These are phyloP conservation scores for Aricia agestis DNA, from an alignment of 1,140 invertebrate genomes.

Conservation along the genomic window DNA sequence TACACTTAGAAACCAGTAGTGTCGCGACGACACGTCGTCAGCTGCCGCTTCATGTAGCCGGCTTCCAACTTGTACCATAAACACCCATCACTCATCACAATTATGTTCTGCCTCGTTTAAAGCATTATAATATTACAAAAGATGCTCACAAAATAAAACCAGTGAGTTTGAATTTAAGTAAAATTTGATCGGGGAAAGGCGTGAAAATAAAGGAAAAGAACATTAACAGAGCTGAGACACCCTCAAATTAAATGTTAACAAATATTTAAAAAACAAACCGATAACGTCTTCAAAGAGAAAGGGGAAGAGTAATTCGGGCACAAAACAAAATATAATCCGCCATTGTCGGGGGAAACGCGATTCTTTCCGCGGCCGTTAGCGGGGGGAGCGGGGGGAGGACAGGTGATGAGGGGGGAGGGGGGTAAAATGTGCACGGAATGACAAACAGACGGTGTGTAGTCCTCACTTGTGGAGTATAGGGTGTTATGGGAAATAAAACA, in stretches of 20 bases:
- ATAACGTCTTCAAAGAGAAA: neutral
- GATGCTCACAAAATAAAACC: no score
- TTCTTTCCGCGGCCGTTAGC: neutral
- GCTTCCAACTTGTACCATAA: no score
- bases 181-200: no score
- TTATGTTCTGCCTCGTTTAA: no score
- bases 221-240: neutral
- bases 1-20: no score
- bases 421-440: neutral
- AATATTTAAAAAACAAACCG: neutral
- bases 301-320: neutral
- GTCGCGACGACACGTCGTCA: no score
- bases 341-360: neutral
- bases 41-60: no score
- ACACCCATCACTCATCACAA: no score
- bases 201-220: neutral
- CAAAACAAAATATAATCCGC: constrained; percentile 1
- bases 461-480: neutral
- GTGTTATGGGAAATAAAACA: neutral
- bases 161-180: no score
- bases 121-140: no score
- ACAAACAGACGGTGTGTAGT: neutral
- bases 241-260: neutral
- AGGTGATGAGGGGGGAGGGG: no score
- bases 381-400: no score